Percentiles rank a stretch among this genome's conserved stretches.
phyloP scores from a whole-genome alignment of 2,113 vertebrate species.

The Carollia perspicillata region DNA sequence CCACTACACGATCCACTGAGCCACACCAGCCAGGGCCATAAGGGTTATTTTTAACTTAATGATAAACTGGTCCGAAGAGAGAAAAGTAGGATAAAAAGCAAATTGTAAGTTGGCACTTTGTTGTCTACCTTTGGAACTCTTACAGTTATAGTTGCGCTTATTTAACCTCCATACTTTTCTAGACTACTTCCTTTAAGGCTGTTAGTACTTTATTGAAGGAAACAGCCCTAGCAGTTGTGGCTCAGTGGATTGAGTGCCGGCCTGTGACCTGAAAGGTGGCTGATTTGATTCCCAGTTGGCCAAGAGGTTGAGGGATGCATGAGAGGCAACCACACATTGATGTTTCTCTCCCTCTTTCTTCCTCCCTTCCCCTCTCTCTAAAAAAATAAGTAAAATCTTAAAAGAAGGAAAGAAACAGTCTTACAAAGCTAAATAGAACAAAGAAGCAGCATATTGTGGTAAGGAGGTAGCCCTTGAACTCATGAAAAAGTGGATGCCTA shows the following conservation, averaged over 20 bases:
- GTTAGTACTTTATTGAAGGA: constrained; percentile 33
- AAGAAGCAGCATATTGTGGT: background rate
- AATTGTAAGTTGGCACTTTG: background rate
- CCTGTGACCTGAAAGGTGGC: too few relatives aligned
- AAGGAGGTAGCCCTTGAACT: background rate
- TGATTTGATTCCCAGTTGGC: too few relatives aligned
- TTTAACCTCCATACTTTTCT: background rate
- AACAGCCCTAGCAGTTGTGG: background rate
- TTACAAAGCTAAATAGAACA: background rate
- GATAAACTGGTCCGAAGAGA: background rate
- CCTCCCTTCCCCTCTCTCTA: too few relatives aligned
- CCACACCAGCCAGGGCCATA: too few relatives aligned
- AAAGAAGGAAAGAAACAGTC: background rate
- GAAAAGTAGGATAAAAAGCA: background rate
- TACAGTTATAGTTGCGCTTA: constrained; percentile 14
- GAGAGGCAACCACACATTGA: too few relatives aligned
- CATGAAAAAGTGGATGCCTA: background rate
- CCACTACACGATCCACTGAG: too few relatives aligned
- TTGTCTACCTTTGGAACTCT: background rate
- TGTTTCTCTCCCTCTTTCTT: too few relatives aligned
- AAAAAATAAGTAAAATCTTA: too few relatives aligned
- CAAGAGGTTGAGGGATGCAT: too few relatives aligned
- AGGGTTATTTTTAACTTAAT: background rate
- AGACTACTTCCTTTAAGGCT: background rate
- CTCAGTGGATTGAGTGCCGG: too few relatives aligned